Percentiles rank a stretch among this genome's conserved stretches.
phyloP scores from a whole-genome alignment of 2,113 vertebrate species.

The Thryonomys swinderianus region DNA sequence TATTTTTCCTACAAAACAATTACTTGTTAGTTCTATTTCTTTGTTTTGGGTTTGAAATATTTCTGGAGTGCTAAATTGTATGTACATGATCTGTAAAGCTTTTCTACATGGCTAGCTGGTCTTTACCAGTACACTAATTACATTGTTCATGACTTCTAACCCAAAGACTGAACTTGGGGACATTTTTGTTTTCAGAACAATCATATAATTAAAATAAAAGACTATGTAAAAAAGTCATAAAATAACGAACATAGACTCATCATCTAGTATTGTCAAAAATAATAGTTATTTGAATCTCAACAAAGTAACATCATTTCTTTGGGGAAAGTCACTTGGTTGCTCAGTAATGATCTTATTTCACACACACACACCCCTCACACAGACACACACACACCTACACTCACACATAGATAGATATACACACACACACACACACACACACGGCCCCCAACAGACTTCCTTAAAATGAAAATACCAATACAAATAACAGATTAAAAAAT shows the following conservation, averaged over 20 bases:
- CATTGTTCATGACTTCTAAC: not conserved
- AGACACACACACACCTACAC: too few relatives aligned
- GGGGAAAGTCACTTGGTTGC: not conserved
- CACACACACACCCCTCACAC: not conserved
- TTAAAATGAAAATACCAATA: not conserved
- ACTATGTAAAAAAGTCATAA: not conserved
- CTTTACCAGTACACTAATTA: not conserved
- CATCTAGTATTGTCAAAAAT: not conserved
- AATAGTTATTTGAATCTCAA: not conserved
- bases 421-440: not conserved
- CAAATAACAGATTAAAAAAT: too few relatives aligned
- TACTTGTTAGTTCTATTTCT: not conserved
- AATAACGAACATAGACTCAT: not conserved
- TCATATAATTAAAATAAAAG: not conserved
- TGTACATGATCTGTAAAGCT: not conserved
- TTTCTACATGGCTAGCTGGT: not conserved
- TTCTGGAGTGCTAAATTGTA: not conserved
- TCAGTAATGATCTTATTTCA: not conserved
- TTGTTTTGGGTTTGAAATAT: slow-evolving; percentile 23
- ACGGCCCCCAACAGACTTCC: not conserved
- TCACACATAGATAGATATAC: not conserved
- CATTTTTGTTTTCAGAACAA: not conserved
- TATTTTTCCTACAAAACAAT: slow-evolving; percentile 43
- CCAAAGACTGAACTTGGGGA: not conserved
- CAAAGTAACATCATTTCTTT: not conserved